Evolutionary conservation across 2,888 invertebrate species (phyloP).

Genomic region (Heteromyza rotundicornis): DNA sequence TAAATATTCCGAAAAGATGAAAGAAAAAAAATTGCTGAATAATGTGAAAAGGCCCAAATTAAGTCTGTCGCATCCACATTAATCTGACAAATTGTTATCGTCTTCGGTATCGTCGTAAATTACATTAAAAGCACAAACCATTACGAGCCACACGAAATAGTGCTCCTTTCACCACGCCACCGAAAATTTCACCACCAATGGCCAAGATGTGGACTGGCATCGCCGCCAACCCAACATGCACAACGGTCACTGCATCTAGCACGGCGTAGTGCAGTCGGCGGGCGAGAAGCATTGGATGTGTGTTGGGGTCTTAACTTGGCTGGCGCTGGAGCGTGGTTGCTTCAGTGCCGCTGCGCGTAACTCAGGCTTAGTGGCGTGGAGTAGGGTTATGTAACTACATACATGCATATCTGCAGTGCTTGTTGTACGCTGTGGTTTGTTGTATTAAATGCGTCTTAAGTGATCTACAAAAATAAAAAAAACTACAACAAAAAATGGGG

Average conservation of each 20-base stretch:
- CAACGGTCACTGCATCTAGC: no score
- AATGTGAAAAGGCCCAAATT: neutral
- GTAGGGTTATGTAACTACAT: slow-evolving; percentile 13
- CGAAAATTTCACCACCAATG: slow-evolving; percentile 3
- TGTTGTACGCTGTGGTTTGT: no score
- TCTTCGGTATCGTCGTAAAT: slow-evolving; percentile 41
- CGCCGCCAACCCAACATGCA: neutral
- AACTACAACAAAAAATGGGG: neutral
- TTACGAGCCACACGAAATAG: neutral
- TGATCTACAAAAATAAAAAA: slow-evolving; percentile 18
- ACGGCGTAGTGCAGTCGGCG: neutral
- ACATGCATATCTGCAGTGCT: no score
- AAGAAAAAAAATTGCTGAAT: neutral
- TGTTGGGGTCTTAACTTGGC: neutral
- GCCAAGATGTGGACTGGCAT: neutral
- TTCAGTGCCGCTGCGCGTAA: slow-evolving; percentile 32
- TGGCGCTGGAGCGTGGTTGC: neutral
- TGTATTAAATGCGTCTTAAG: slow-evolving; percentile 24
- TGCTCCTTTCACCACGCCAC: neutral
- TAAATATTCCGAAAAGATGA: neutral
- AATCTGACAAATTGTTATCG: slow-evolving; percentile 54
- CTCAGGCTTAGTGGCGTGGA: slow-evolving; percentile 34
- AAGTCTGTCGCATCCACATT: slow-evolving; percentile 30
- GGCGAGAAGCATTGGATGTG: no score
- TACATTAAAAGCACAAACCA: slow-evolving; percentile 20